phyloP scores from a whole-genome alignment of 2,797 vertebrate species.

The Anabacerthia variegaticeps region DNA sequence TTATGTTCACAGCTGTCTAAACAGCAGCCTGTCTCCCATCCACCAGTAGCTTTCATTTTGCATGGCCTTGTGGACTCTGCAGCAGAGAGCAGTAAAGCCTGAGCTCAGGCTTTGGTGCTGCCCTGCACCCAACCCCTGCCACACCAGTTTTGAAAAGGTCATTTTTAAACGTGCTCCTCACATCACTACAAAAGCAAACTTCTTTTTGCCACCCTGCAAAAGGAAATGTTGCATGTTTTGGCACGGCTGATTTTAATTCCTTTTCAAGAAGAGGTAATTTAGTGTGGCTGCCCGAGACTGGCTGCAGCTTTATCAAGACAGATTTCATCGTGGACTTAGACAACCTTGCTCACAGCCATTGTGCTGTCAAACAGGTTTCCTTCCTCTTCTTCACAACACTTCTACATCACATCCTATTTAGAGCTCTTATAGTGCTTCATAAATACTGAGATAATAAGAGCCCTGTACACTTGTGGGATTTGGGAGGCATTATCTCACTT shows the following conservation, averaged over 20 bases:
- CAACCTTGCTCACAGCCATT: background rate
- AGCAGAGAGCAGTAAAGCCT: background rate
- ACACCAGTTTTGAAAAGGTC: background rate
- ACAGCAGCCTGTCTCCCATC: background rate
- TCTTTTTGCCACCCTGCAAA: background rate
- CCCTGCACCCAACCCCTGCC: background rate
- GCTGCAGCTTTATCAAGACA: background rate
- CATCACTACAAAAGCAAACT: background rate
- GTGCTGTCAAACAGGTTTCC: conserved; percentile 45
- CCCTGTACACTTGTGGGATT: background rate
- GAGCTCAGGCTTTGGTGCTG: background rate
- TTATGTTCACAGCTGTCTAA: background rate
- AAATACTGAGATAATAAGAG: conserved; percentile 1
- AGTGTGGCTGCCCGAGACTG: background rate
- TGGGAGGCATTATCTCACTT: conserved; percentile 27
- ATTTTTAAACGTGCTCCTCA: background rate
- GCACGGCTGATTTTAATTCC: background rate
- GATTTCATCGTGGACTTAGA: background rate
- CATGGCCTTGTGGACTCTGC: background rate
- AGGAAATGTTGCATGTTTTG: background rate
- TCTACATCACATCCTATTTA: conserved; percentile 24
- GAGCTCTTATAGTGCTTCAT: conserved; percentile 21
- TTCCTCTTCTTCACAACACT: conserved; percentile 32
- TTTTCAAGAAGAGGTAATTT: background rate
- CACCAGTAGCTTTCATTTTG: background rate